Conservation (phyloP, 2,888 invertebrate species). For the Pimpla rufipes region DNA sequence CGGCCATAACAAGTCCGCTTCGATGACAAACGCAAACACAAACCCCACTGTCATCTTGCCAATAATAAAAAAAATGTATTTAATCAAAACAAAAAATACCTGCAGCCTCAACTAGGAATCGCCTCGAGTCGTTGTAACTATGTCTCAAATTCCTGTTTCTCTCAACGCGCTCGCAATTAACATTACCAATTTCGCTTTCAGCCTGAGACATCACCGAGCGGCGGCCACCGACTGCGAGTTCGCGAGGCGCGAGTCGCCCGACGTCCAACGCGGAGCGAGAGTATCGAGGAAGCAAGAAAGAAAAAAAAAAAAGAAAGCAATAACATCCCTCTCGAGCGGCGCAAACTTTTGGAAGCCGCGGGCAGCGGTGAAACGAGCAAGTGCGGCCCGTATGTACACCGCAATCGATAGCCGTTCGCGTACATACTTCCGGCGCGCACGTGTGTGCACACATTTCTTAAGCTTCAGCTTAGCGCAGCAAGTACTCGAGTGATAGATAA, state of each 20-base stretch:
- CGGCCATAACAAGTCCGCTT: background rate
- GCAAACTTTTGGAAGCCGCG: slow-evolving; percentile 35
- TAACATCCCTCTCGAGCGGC: slow-evolving; percentile 34
- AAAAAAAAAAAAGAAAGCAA: slow-evolving; percentile 9
- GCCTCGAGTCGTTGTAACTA: slow-evolving; percentile 37
- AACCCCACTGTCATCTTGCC: too few relatives aligned
- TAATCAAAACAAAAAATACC: slow-evolving; percentile 17
- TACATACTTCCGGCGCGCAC: slow-evolving; percentile 28
- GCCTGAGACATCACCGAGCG: background rate
- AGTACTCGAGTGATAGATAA: slow-evolving; percentile 67
- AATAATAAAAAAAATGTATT: background rate
- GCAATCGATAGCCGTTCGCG: slow-evolving; percentile 54
- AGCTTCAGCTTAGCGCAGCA: slow-evolving; percentile 68
- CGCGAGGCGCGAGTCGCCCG: background rate
- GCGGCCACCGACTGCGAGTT: slow-evolving; percentile 10
- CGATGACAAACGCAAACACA: background rate
- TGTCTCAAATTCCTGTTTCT: background rate
- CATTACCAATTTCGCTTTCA: background rate
- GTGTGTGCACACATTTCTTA: slow-evolving; percentile 60
- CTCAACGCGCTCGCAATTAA: background rate
- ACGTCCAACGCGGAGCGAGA: background rate
- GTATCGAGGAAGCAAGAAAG: background rate
- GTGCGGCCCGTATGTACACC: slow-evolving; percentile 36
- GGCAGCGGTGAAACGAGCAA: slow-evolving; percentile 37
- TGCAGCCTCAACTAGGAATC: slow-evolving; percentile 21